Conservation (phyloP, 2,888 invertebrate species). For the Xestia ashworthii region DNA sequence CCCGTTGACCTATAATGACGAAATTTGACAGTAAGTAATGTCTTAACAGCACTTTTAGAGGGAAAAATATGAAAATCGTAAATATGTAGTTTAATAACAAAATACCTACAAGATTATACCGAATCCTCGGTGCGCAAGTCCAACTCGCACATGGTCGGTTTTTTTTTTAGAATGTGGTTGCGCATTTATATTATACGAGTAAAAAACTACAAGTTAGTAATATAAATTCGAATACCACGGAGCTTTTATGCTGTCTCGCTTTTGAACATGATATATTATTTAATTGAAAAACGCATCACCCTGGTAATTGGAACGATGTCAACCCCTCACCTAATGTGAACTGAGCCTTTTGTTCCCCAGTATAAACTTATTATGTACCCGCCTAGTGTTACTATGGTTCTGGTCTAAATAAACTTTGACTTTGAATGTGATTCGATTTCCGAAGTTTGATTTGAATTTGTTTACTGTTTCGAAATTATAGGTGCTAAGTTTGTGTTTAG, state of each 20-base stretch:
- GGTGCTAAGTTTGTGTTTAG: conserved; percentile 26
- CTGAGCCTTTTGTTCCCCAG: conserved; percentile 37
- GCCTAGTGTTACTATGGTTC: conserved; percentile 41
- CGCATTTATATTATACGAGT: background rate
- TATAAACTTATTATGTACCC: conserved; percentile 45
- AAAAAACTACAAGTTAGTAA: no score
- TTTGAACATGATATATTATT: conserved; percentile 20
- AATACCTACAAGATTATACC: no score
- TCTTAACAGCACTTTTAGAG: no score
- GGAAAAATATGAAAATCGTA: no score
- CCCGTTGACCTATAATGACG: no score
- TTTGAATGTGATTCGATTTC: conserved; percentile 57
- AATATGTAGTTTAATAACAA: no score
- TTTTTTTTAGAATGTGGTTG: background rate
- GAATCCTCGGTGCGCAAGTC: no score
- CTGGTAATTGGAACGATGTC: conserved; percentile 40
- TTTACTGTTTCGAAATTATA: conserved; percentile 50
- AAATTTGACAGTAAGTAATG: no score
- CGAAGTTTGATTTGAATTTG: conserved; percentile 64
- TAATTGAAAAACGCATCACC: conserved; percentile 33
- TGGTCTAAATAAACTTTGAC: conserved; percentile 53
- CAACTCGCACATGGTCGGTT: no score
- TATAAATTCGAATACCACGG: background rate
- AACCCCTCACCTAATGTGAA: conserved; percentile 15
- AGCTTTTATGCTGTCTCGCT: conserved; percentile 22